Base-by-base conservation (phyloP, 1,140 invertebrate genomes). In the Gryllus bimaculatus region DNA sequence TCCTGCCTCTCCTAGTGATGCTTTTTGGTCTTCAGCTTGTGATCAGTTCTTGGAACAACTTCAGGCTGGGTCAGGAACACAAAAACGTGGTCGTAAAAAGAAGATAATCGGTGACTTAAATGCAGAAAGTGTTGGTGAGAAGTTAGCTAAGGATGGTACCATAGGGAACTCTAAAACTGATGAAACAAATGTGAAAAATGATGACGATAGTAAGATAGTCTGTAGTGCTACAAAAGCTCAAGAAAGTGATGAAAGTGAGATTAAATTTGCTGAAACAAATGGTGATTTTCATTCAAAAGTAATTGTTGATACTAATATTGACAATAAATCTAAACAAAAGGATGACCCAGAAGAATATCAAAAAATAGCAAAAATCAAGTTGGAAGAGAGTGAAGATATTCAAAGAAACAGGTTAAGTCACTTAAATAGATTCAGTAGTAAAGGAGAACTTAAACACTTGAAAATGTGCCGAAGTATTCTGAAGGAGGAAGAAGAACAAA, bases 11-110 rank as follows among this genome's bases (percentile, higher is more conserved):
- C 77, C 78, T 8, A 48, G 47, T 75, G 89, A 90, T 82, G 84
- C 88, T 82, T 89, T 90, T 83, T 91, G 90, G 90, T 86, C 87
- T 77, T 88, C 85, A 82, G 88, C 91, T 13, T 93, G 91, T 87
- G 91, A 92, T 86, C 91, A 87, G 83, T 92, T 93, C 84, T 88
- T 92, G 85, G 90, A 92, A 84, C 90, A 93, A 84, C 84, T 93
- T 48, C 89, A 90, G 81, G 86, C 83, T 74, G 89, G 89, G 4
- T 89, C 89, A 13, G 81, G 80, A 83, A 80, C 83, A 18, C 89
- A 82, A 90, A 90, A 81, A 76, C 87, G 89, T 48, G 85, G 84
- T 15, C 82, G 87, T 49, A 86, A 87, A 83, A 88, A 90, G 85
- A 89, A 88, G 83, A 49, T 77, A 20, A 47, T 48, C 8, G 76